phyloP scores from a whole-genome alignment of 1,140 invertebrate species.

The Brachionus sp. region DNA sequence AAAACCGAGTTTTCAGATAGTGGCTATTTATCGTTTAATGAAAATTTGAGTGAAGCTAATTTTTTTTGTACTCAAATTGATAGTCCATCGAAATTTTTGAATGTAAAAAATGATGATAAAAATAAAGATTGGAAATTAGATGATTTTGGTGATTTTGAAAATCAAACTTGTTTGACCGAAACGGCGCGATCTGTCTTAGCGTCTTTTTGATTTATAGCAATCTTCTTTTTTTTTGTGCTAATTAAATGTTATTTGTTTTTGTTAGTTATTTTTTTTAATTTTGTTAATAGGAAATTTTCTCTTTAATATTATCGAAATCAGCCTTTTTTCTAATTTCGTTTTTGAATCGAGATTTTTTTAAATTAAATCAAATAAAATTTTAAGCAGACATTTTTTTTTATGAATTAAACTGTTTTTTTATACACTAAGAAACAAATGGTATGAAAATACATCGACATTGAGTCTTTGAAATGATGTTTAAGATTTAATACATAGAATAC shows the following conservation, averaged over 20 bases:
- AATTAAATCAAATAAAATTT: constrained; percentile 22
- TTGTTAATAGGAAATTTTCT: background rate
- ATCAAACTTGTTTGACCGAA: background rate
- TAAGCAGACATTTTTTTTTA: background rate
- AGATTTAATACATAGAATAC: too few relatives aligned
- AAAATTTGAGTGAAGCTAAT: constrained; percentile 18
- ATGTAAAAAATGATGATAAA: background rate
- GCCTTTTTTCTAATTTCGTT: background rate
- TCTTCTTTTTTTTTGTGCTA: background rate
- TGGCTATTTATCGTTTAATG: constrained; percentile 46
- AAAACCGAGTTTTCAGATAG: constrained; percentile 46
- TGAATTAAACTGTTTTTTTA: too few relatives aligned
- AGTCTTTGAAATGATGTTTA: too few relatives aligned
- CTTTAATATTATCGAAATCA: background rate
- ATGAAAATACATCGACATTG: too few relatives aligned
- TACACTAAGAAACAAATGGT: too few relatives aligned
- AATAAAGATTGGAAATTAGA: background rate
- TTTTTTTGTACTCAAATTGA: background rate
- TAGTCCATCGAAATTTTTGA: constrained; percentile 28
- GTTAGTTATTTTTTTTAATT: background rate
- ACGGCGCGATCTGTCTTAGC: background rate
- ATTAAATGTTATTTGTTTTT: background rate
- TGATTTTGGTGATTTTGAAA: background rate
- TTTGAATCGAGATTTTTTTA: background rate
- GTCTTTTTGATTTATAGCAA: background rate